Evolutionary conservation across 2,113 vertebrate genomes (phyloP).

Genomic region (Xenopus laevis): DNA sequence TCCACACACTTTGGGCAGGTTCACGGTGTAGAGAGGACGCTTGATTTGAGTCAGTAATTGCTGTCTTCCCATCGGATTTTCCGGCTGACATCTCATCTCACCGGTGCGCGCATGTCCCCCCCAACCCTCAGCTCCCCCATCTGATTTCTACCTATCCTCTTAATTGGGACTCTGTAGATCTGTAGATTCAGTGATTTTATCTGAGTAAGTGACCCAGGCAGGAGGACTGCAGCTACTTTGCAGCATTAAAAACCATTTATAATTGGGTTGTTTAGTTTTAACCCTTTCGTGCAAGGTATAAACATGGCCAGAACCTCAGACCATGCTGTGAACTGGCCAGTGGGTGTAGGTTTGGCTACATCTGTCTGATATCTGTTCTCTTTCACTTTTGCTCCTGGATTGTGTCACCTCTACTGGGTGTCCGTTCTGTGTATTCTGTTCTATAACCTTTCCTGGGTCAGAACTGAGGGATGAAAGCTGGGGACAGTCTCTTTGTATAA

Average conservation of each 20-base stretch:
- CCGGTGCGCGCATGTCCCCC: conserved; percentile 25
- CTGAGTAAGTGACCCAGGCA: conserved; percentile 38
- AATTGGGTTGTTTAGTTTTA: conserved; percentile 43
- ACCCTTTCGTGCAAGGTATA: conserved; percentile 1
- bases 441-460: too few relatives aligned
- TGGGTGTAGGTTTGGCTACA: too few relatives aligned
- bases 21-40: conserved; percentile 39
- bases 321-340: too few relatives aligned
- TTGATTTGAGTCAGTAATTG: conserved; percentile 46
- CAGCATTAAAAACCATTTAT: conserved; percentile 37
- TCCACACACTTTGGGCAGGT: conserved; percentile 41
- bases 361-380: too few relatives aligned
- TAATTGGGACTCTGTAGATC: conserved; percentile 46
- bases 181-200: conserved; percentile 46
- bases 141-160: conserved; percentile 44
- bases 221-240: conserved; percentile 33
- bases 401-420: too few relatives aligned
- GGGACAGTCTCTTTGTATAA: too few relatives aligned
- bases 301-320: not conserved
- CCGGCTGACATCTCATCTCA: conserved; percentile 45
- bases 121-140: conserved; percentile 3
- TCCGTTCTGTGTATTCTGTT: too few relatives aligned
- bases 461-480: too few relatives aligned
- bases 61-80: conserved; percentile 46
- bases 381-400: too few relatives aligned